Evolutionary conservation across 1,140 invertebrate genomes (phyloP).

Genomic region (Micrasema longulum): DNA sequence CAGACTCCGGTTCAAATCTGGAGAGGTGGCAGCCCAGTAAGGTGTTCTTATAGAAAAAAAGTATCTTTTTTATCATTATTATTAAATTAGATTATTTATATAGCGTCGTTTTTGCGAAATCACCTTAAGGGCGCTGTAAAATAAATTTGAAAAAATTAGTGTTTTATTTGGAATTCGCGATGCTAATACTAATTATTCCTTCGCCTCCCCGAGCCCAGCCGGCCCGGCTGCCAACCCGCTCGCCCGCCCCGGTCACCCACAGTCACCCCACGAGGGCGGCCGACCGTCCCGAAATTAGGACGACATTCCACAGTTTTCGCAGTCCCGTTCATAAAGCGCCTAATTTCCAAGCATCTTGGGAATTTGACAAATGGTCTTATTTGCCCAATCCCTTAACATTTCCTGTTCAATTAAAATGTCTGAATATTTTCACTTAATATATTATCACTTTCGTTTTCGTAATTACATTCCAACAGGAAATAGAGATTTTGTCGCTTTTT

Average conservation of each 20-base stretch:
- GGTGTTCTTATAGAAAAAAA: too few species aligned
- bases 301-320: slow-evolving; percentile 23
- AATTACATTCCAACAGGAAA: too few species aligned
- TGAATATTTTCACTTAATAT: not conserved
- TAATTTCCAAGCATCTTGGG: slow-evolving; percentile 25
- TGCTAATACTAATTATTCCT: not conserved
- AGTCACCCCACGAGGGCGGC: slow-evolving; percentile 3
- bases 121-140: too few species aligned
- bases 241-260: not conserved
- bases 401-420: slow-evolving; percentile 11
- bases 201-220: slow-evolving; percentile 3
- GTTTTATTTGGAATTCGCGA: too few species aligned
- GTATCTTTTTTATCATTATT: too few species aligned
- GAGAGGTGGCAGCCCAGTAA: too few species aligned
- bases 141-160: too few species aligned
- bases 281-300: slow-evolving; percentile 14
- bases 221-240: not conserved
- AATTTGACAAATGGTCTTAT: slow-evolving; percentile 32
- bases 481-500: too few species aligned
- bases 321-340: slow-evolving; percentile 15
- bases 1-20: too few species aligned
- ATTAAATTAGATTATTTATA: too few species aligned
- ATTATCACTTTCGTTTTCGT: not conserved
- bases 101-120: too few species aligned
- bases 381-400: slow-evolving; percentile 13